A percentile compares a stretch with the other conserved stretches of the same genome.
Conservation (phyloP, 2,797 vertebrate species). For the Neosalanx taihuensis region DNA sequence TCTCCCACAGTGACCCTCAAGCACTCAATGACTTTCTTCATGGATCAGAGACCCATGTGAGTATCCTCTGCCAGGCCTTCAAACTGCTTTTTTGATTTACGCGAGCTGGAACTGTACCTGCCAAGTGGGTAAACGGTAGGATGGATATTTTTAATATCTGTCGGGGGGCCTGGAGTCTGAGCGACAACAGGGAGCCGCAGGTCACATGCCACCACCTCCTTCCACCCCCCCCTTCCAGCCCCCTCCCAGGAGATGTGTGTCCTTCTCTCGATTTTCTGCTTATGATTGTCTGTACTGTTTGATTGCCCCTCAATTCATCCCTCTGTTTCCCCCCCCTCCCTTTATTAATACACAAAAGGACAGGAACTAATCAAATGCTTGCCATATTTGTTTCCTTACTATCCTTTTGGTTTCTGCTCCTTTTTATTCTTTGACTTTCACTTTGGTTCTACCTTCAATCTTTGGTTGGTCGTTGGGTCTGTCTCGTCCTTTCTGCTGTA, state of each 20-base stretch:
- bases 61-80: conserved; percentile 43
- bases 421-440: conserved; percentile 41
- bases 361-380: conserved; percentile 64
- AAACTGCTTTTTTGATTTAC: conserved; percentile 3
- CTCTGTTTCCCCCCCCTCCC: conserved; percentile 33
- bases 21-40: conserved; percentile 97
- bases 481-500: conserved; percentile 61
- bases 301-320: conserved; percentile 49
- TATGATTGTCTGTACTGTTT: conserved; percentile 45
- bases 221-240: conserved; percentile 32
- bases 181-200: neutral
- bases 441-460: conserved; percentile 54
- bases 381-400: conserved; percentile 1
- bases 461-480: conserved; percentile 55
- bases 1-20: conserved; percentile 86
- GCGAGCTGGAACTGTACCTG: conserved; percentile 16
- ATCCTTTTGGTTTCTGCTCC: conserved; percentile 44
- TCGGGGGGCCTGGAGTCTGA: neutral
- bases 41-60: conserved; percentile 93
- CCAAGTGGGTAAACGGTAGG: neutral
- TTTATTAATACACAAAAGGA: conserved; percentile 51
- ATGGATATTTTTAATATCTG: neutral
- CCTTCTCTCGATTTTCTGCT: conserved; percentile 41
- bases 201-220: conserved; percentile 16
- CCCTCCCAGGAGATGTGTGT: conserved; percentile 26